A percentile compares a stretch with the other conserved stretches of the same genome.
Evolutionary conservation across 1,140 invertebrate genomes (phyloP).

Genomic region (Drosophila elegans): DNA sequence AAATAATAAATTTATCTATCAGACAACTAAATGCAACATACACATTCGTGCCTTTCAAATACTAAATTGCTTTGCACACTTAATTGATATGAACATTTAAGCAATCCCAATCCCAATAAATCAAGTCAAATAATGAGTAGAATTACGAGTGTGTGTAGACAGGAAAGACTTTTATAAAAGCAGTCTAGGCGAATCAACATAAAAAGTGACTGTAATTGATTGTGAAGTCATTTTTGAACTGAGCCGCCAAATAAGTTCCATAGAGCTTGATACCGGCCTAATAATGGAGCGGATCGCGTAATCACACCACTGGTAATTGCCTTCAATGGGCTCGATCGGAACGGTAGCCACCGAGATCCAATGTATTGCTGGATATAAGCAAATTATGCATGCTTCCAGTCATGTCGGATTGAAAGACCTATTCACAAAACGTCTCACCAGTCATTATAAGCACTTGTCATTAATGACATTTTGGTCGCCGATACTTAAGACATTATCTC

Average conservation of each 20-base stretch:
- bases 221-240: slow-evolving; percentile 41
- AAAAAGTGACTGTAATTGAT: slow-evolving; percentile 53
- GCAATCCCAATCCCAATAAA: slow-evolving; percentile 1
- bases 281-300: slow-evolving; percentile 33
- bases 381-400: slow-evolving; percentile 67
- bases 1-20: too few relatives aligned
- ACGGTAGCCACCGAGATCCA: slow-evolving; percentile 21
- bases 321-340: slow-evolving; percentile 39
- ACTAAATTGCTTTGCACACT: too few relatives aligned
- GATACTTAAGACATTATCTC: slow-evolving; percentile 72
- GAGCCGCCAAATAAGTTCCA: slow-evolving; percentile 26
- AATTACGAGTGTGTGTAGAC: slow-evolving; percentile 16
- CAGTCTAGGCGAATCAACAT: slow-evolving; percentile 36
- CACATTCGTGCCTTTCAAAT: neutral
- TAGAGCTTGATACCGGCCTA: neutral
- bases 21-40: too few relatives aligned
- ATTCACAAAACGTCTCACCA: slow-evolving; percentile 56
- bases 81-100: neutral
- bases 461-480: slow-evolving; percentile 77
- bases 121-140: neutral
- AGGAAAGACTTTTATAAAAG: slow-evolving; percentile 17
- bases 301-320: slow-evolving; percentile 48
- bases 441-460: slow-evolving; percentile 80
- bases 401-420: slow-evolving; percentile 32
- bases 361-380: slow-evolving; percentile 8